These are phyloP conservation scores for Aphodius sticticus DNA, from an alignment of 2,888 invertebrate genomes.

Conservation along the genomic window DNA sequence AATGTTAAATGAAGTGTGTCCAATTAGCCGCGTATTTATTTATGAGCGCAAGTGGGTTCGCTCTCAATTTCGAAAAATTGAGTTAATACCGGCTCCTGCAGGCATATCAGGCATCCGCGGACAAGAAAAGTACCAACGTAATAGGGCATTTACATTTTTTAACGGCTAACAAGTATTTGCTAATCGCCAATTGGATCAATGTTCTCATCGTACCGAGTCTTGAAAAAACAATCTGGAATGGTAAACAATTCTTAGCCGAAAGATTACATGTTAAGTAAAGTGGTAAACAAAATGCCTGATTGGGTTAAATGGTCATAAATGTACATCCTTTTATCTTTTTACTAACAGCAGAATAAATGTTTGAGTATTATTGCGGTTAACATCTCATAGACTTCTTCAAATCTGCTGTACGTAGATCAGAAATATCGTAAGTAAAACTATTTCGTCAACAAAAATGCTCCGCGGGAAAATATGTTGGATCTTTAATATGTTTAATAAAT, in stretches of 20 bases:
- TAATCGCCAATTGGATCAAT: not conserved
- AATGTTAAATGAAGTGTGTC: constrained; percentile 4
- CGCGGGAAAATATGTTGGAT: no score
- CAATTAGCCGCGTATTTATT: constrained; percentile 4
- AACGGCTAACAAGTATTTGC: not conserved
- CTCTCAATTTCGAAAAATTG: not conserved
- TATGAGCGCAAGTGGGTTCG: not conserved
- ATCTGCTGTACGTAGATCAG: no score
- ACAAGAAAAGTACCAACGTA: not conserved
- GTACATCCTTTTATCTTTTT: no score
- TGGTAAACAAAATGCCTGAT: not conserved
- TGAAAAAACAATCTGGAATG: not conserved
- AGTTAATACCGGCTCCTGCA: constrained; percentile 4
- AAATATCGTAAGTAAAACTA: no score
- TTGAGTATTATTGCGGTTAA: no score
- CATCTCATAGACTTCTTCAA: no score
- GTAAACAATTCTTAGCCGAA: not conserved
- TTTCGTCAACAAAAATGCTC: no score
- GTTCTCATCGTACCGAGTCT: not conserved
- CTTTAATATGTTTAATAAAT: no score
- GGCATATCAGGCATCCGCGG: not conserved
- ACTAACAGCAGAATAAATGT: no score
- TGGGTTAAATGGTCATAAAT: no score
- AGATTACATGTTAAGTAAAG: not conserved
- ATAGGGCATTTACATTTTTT: not conserved